Evolutionary conservation across 2,888 invertebrate genomes (phyloP).

Genomic region (Drosophila incognita): DNA sequence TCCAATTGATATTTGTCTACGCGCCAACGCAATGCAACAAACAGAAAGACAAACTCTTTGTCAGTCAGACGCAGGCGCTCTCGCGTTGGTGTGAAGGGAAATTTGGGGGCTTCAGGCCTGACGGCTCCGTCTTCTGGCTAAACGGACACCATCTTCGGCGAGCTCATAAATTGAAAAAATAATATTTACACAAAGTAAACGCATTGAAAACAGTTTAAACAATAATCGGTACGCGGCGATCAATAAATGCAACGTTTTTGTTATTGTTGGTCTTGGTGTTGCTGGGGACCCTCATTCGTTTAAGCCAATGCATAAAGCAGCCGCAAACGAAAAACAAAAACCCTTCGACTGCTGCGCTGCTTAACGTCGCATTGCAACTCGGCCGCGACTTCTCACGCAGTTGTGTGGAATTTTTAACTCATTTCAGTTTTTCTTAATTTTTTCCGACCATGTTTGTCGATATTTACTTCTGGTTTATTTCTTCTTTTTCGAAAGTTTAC

Average conservation of each 20-base stretch:
- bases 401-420: constrained; percentile 79
- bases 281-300: constrained; percentile 17
- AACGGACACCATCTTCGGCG: constrained; percentile 18
- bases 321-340: constrained; percentile 35
- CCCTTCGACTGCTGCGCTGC: constrained; percentile 19
- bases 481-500: constrained; percentile 75
- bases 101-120: not conserved
- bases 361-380: constrained; percentile 16
- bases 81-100: not conserved
- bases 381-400: constrained; percentile 78
- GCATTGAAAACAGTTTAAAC: constrained; percentile 82
- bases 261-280: constrained; percentile 21
- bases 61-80: constrained; percentile 19
- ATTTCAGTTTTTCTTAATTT: constrained; percentile 80
- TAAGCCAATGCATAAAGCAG: constrained; percentile 52
- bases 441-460: constrained; percentile 70
- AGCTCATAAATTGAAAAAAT: constrained; percentile 80
- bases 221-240: constrained; percentile 78
- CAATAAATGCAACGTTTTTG: constrained; percentile 70
- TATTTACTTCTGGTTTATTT: constrained; percentile 76
- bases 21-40: constrained; percentile 60
- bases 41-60: constrained; percentile 39
- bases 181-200: constrained; percentile 81
- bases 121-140: constrained; percentile 2
- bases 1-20: constrained; percentile 74